Evolutionary conservation across 2,888 invertebrate species (phyloP), one percentile per base, ranked within the genome.

Genomic region (Ormyrus nitidulus): DNA sequence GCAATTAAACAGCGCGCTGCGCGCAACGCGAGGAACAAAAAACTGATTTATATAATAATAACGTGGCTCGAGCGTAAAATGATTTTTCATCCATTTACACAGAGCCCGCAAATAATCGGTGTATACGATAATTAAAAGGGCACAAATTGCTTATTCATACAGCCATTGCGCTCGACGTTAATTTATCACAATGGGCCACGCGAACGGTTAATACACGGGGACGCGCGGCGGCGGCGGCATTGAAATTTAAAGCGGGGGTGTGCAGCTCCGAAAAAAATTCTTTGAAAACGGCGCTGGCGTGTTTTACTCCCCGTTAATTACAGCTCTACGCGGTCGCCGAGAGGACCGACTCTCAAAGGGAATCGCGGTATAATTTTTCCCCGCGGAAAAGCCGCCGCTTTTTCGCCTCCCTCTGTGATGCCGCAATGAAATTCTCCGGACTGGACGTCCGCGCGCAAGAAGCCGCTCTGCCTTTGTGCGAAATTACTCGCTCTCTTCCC

Each of bases 301-400:
- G 11, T 11, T 72, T 49, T 72, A 62, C 54, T 72, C 13, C 53
- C 53, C 53, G 51, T 53, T 72, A 72, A 72, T 72, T 72, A 62
- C 34, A 3, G 34, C 34, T 34, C 34, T 4, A 0, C 34, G 34
- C 3, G 34, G 34, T 34, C n/a, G 51, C 19, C 68, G 9, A 34
- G 44, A 19, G 19, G 19, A 19, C 49, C 11, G 11, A 11, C 62
- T 72, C 34, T 34, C 62, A 62, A 62, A 72, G 72, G 8, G 46
- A 72, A 62, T 53, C 53, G 46, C 8, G 44, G 53, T 13, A 2
- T 44, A 62, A 53, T 53, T 44, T 72, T 61, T 72, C 11, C 46
- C 5, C 64, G 19, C 11, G 49, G 51, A 51, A 49, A 61, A 61
- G 10, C 61, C 51, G 11, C 1, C 8, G 51, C 53, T 72, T 44